phyloP scores from a whole-genome alignment of 2,797 vertebrate genomes.

The Graptemys geographica region DNA sequence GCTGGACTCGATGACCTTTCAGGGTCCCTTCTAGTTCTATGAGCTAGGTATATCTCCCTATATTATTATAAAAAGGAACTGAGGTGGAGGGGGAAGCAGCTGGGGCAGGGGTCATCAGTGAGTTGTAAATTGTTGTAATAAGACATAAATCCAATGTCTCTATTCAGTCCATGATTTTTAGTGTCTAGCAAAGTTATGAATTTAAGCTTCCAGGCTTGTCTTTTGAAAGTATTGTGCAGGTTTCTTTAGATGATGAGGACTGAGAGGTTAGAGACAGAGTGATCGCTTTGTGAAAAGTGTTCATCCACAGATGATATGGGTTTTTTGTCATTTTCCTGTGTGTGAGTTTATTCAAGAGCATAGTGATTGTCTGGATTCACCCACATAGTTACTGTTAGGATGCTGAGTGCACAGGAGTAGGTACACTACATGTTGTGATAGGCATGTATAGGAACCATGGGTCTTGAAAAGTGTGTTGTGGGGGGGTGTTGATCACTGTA shows the following conservation, averaged over 20 bases:
- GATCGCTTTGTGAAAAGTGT: neutral
- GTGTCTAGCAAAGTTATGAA: neutral
- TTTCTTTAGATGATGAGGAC: neutral
- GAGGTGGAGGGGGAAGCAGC: too few relatives aligned
- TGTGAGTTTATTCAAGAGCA: neutral
- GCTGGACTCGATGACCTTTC: too few relatives aligned
- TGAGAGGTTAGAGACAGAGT: neutral
- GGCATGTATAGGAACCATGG: neutral
- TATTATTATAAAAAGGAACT: too few relatives aligned
- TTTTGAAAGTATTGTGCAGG: neutral
- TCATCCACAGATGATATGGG: neutral
- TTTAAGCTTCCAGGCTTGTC: neutral
- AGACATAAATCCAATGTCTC: neutral
- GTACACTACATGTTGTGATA: neutral
- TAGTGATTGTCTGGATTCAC: neutral
- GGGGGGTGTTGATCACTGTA: neutral
- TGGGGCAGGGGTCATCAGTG: too few relatives aligned
- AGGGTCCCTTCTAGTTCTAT: too few relatives aligned
- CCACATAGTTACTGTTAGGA: neutral
- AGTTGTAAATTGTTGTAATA: neutral
- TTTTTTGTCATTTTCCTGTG: neutral
- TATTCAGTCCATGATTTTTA: neutral
- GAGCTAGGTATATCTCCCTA: too few relatives aligned
- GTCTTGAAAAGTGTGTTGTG: neutral
- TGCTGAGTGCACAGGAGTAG: neutral